Evolutionary conservation across 1,140 invertebrate species (phyloP).

Genomic region (Plutomurus gul): DNA sequence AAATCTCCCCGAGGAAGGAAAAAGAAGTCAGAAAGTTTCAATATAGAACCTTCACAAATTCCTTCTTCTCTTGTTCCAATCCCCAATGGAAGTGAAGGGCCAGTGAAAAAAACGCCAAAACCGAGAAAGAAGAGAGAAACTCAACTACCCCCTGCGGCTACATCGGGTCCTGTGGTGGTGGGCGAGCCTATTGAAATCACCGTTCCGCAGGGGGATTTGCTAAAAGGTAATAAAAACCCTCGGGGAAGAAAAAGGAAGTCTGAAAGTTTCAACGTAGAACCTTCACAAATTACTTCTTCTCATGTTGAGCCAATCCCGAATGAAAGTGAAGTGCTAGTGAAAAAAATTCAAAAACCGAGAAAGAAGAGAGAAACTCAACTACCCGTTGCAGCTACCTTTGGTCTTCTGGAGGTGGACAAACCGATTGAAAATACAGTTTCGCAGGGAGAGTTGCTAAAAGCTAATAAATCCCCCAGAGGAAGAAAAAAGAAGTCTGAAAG

Average conservation of each 20-base stretch:
- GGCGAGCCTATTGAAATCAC: too few species aligned
- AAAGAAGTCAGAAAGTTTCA: too few species aligned
- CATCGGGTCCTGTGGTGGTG: neutral
- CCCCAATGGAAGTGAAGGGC: neutral
- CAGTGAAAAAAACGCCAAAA: neutral
- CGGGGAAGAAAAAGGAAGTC: too few species aligned
- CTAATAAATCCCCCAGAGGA: neutral
- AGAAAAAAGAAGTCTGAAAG: conserved; percentile 8
- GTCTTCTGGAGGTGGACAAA: too few species aligned
- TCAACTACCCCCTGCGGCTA: neutral
- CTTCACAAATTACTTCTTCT: too few species aligned
- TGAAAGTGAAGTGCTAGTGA: neutral
- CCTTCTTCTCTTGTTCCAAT: too few species aligned
- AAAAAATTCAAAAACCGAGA: neutral
- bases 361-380: neutral
- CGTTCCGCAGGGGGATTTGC: too few species aligned
- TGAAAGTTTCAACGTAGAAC: too few species aligned
- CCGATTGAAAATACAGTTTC: neutral
- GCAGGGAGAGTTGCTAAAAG: neutral
- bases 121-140: neutral
- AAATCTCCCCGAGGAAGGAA: too few species aligned
- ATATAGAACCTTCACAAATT: too few species aligned
- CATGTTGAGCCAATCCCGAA: neutral
- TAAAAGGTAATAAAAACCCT: too few species aligned
- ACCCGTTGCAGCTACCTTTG: neutral